phyloP scores from a whole-genome alignment of 1,140 invertebrate species.

The Zaprionus vittiger region DNA sequence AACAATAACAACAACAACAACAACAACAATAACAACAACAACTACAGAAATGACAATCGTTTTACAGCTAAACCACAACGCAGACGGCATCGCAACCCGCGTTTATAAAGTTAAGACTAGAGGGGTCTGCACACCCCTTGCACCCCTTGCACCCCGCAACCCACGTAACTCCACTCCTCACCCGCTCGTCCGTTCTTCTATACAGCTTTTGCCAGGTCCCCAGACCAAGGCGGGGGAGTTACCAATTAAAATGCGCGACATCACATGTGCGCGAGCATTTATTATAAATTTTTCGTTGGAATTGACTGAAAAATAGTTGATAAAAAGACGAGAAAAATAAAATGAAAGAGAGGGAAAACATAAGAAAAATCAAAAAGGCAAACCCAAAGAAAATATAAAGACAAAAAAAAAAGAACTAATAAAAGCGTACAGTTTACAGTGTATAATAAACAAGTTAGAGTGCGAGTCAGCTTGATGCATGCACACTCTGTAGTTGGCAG shows the following conservation, averaged over 20 bases:
- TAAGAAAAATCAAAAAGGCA: conserved; percentile 16
- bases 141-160: too few species aligned
- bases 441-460: conserved; percentile 21
- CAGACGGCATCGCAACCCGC: conserved; percentile 43
- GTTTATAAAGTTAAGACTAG: conserved; percentile 34
- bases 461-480: not conserved
- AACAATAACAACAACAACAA: conserved; percentile 23
- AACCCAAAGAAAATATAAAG: not conserved
- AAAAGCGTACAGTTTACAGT: conserved; percentile 13
- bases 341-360: not conserved
- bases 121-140: not conserved
- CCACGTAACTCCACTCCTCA: not conserved
- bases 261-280: conserved; percentile 78
- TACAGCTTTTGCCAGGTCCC: not conserved
- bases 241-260: conserved; percentile 81
- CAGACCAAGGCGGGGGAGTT: conserved; percentile 30
- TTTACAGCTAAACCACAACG: conserved; percentile 67
- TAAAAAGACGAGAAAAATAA: conserved; percentile 31
- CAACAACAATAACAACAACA: conserved; percentile 22
- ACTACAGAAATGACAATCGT: conserved; percentile 60
- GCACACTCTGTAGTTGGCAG: not conserved
- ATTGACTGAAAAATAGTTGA: conserved; percentile 80
- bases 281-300: conserved; percentile 80
- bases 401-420: not conserved
- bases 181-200: too few species aligned